A percentile compares a stretch with the other conserved stretches of the same genome.
Conservation (phyloP, 2,888 invertebrate genomes). For the Bimastos eiseni region DNA sequence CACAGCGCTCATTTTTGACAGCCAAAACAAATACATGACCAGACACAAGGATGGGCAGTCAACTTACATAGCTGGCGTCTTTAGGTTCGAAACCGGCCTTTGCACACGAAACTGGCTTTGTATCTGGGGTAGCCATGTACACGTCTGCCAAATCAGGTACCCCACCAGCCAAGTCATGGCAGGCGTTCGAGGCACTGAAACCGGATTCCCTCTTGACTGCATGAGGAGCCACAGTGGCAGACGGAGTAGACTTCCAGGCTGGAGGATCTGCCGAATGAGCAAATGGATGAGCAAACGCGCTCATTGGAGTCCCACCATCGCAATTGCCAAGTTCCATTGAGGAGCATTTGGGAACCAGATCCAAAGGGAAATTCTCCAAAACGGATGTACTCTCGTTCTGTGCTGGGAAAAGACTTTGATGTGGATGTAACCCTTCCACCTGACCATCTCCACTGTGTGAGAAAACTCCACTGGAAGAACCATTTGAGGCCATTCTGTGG, state of each 20-base stretch:
- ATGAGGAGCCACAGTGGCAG: neutral
- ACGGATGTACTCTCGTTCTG: neutral
- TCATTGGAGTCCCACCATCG: neutral
- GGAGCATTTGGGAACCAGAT: neutral
- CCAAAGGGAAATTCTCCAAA: neutral
- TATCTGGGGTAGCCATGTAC: neutral
- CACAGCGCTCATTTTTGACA: neutral
- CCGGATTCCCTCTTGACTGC: neutral
- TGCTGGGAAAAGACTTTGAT: neutral
- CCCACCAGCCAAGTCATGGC: neutral
- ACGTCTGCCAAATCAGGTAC: neutral
- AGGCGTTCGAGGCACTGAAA: neutral
- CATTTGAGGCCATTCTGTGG: neutral
- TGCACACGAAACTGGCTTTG: neutral
- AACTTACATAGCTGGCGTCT: conserved; percentile 7
- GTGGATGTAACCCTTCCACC: neutral
- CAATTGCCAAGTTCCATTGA: neutral
- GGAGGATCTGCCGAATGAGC: neutral
- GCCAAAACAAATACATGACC: neutral
- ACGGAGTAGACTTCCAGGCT: neutral
- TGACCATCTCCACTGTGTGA: neutral
- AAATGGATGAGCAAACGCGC: neutral
- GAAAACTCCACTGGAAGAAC: neutral
- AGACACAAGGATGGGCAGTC: neutral
- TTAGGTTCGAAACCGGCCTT: neutral